phyloP scores from a whole-genome alignment of 2,888 invertebrate species.

The Andrena minutula region DNA sequence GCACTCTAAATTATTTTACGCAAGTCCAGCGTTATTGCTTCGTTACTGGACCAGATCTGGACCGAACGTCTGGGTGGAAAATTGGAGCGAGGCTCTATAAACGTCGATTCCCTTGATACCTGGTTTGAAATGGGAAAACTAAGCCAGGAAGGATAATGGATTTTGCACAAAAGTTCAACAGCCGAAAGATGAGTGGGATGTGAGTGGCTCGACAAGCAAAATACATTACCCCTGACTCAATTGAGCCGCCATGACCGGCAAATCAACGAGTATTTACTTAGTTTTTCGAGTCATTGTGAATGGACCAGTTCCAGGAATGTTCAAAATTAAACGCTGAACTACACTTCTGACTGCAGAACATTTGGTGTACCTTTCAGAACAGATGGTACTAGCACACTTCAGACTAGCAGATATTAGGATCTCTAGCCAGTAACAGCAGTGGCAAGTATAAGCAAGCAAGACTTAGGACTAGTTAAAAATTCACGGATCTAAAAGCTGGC shows the following conservation, averaged over 20 bases:
- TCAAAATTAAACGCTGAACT: background rate
- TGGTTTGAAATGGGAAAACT: background rate
- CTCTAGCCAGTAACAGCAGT: too few relatives aligned
- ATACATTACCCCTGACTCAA: slow-evolving; percentile 69
- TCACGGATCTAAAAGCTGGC: slow-evolving; percentile 6
- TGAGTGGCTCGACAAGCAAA: slow-evolving; percentile 68
- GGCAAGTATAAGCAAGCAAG: background rate
- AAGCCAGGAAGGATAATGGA: background rate
- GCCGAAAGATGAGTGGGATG: slow-evolving; percentile 1
- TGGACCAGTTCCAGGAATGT: slow-evolving; percentile 20
- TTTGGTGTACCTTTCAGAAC: too few relatives aligned
- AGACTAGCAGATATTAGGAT: background rate
- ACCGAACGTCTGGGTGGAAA: slow-evolving; percentile 30
- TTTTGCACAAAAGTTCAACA: background rate
- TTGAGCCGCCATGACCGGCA: slow-evolving; percentile 39
- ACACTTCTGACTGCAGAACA: background rate
- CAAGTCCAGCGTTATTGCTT: slow-evolving; percentile 30
- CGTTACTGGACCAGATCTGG: slow-evolving; percentile 17
- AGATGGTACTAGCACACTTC: background rate
- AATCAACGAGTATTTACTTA: slow-evolving; percentile 61
- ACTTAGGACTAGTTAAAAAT: background rate
- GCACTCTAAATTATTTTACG: slow-evolving; percentile 69
- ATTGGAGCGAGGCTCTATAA: slow-evolving; percentile 10
- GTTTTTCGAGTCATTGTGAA: slow-evolving; percentile 61
- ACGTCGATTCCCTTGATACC: background rate